A percentile compares a stretch with the other conserved stretches of the same genome.
These are phyloP conservation scores for Brachypteracias leptosomus DNA, from an alignment of 2,113 vertebrate species.

Conservation along the genomic window DNA sequence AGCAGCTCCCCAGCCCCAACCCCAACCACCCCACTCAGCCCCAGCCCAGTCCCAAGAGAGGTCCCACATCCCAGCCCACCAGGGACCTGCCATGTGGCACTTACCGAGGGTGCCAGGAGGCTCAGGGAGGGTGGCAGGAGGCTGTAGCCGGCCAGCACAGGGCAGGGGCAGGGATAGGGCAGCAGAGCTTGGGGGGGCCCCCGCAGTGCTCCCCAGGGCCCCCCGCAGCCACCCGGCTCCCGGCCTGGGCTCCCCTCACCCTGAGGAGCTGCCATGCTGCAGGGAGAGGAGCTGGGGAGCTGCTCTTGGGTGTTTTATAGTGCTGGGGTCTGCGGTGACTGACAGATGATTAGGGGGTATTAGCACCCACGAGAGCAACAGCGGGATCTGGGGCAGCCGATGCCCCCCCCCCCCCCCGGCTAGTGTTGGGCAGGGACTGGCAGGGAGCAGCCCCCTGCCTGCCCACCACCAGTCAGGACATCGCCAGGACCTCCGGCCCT, in stretches of 20 bases:
- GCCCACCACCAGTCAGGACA: not conserved
- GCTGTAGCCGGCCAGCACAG: not conserved
- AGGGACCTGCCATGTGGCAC: rapidly evolving
- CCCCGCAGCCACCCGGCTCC: not conserved
- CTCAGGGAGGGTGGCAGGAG: not conserved
- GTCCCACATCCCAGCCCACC: rapidly evolving
- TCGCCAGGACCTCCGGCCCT: not conserved
- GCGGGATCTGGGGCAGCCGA: constrained; percentile 8
- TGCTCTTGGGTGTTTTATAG: not conserved
- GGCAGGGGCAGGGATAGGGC: not conserved
- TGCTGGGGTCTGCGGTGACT: not conserved
- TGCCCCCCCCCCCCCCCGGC: not conserved
- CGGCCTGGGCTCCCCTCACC: not conserved
- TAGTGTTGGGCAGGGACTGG: not conserved
- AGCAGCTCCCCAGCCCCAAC: not conserved
- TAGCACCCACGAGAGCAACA: not conserved
- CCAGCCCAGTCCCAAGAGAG: not conserved
- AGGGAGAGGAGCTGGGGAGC: not conserved
- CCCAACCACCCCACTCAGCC: not conserved
- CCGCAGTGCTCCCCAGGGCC: not conserved
- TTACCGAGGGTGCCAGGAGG: constrained; percentile 29
- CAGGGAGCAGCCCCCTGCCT: not conserved
- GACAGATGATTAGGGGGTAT: constrained; percentile 53
- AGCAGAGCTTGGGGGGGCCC: not conserved
- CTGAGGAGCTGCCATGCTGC: constrained; percentile 10